phyloP scores from a whole-genome alignment of 2,888 invertebrate genomes.

The Gisinianus flammeolus region DNA sequence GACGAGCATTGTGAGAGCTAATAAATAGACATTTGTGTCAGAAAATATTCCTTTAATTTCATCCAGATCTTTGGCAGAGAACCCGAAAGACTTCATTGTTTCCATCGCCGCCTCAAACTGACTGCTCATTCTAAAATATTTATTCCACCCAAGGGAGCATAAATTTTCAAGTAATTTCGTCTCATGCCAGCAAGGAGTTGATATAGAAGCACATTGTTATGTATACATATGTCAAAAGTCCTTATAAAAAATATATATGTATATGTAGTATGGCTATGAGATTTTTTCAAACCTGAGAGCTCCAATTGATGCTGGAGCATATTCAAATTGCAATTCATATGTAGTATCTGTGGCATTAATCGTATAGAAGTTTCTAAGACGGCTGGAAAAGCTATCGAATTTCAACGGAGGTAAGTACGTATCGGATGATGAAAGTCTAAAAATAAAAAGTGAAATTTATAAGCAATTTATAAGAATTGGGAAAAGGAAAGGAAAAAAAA shows the following conservation, averaged over 20 bases:
- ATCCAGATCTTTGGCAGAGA: constrained; percentile 91
- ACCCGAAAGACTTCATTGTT: constrained; percentile 77
- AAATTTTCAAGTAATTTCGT: constrained; percentile 1
- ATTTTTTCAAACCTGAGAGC: constrained; percentile 48
- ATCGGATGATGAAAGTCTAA: constrained; percentile 48
- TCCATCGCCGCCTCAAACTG: constrained; percentile 78
- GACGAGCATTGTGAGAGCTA: constrained; percentile 87
- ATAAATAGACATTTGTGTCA: constrained; percentile 90
- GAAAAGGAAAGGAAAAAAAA: neutral
- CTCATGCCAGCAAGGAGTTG: too few species aligned
- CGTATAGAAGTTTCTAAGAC: constrained; percentile 62
- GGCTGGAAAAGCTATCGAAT: constrained; percentile 64
- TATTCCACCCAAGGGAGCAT: constrained; percentile 22
- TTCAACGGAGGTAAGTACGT: constrained; percentile 64
- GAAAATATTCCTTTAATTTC: constrained; percentile 96
- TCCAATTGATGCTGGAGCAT: constrained; percentile 53
- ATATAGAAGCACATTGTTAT: too few species aligned
- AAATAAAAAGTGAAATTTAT: constrained; percentile 8
- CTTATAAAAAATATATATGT: too few species aligned
- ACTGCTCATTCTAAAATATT: constrained; percentile 69
- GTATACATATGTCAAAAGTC: too few species aligned
- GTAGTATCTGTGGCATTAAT: constrained; percentile 56
- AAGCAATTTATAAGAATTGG: constrained; percentile 27
- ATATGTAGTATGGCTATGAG: neutral
- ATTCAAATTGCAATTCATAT: constrained; percentile 51